A percentile compares a stretch with the other conserved stretches of the same genome.
These are phyloP conservation scores for Psophia crepitans DNA, from an alignment of 2,113 vertebrate species.

Conservation along the genomic window DNA sequence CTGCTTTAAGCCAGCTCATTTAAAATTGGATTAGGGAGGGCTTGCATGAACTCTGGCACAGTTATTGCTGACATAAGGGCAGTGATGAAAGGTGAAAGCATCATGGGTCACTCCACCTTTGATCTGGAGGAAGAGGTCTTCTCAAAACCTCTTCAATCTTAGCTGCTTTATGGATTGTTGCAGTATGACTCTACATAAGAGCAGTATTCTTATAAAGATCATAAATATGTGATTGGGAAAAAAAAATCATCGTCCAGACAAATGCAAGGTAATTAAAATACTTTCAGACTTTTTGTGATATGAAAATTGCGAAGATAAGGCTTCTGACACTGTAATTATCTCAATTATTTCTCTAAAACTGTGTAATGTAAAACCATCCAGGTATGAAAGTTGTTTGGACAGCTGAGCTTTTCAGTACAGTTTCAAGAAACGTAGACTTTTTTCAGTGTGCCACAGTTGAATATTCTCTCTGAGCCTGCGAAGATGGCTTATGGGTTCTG, in stretches of 20 bases:
- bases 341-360: background rate
- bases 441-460: background rate
- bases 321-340: background rate
- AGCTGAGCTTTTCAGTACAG: background rate
- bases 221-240: background rate
- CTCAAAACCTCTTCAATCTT: background rate
- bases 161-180: background rate
- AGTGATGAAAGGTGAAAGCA: background rate
- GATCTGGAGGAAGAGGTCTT: background rate
- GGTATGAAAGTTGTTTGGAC: background rate
- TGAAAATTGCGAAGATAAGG: background rate
- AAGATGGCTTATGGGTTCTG: background rate
- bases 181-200: background rate
- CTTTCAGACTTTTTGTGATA: background rate
- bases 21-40: background rate
- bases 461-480: background rate
- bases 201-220: background rate
- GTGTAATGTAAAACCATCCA: background rate
- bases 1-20: background rate
- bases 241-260: background rate
- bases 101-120: background rate
- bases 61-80: background rate
- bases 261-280: background rate
- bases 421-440: background rate
- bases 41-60: background rate